Base-by-base conservation (phyloP, 2,797 vertebrate species). In the Sebastes matsubarae region DNA sequence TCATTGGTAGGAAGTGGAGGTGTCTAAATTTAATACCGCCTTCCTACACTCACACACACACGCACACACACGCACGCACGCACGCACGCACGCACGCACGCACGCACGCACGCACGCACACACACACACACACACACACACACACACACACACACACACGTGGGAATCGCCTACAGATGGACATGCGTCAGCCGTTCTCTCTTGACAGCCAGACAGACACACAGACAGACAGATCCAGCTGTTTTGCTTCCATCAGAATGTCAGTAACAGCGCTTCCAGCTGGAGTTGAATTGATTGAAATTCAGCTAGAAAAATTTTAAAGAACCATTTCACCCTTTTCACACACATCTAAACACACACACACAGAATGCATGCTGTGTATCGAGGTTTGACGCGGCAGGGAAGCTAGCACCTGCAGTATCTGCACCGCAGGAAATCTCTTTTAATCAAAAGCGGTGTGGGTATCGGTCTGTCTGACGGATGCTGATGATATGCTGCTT, bases 381-480 rank as follows among this genome's bases (percentile, higher is more conserved):
- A 2, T 73, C 14, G 18, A n/a, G 76, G 67, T 68, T 72, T 63
- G 70, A 67, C 71, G 22, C 65, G 3, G 78, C 74, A 27, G 83
- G 83, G 46, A 63, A 46, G 65, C 22, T 10, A 63, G 16, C 76
- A 79, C 70, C 80, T 83, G 66, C 79, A 61, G 76, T 3, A 70
- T 32, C 27, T 32, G 30, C 87, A 38, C 85, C 4, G 76, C 76
- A 72, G 74, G 87, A 74, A 68, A 72, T 75, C 81, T 61, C 29
- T 63, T 88, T 80, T 82, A 80, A 88, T 88, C 87, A 88, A 78
- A 87, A 84, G 70, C 46, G 59, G 38, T 69, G 79, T 83, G 46
- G 63, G 4, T 25, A 27, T 52, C 14, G 30, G 63, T 68, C 24
- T 52, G 14, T 65, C 32, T 69, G 20, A 61, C 64, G 67, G 38